These are phyloP conservation scores for Glyptemys insculpta DNA, from an alignment of 2,797 vertebrate species.

Conservation along the genomic window DNA sequence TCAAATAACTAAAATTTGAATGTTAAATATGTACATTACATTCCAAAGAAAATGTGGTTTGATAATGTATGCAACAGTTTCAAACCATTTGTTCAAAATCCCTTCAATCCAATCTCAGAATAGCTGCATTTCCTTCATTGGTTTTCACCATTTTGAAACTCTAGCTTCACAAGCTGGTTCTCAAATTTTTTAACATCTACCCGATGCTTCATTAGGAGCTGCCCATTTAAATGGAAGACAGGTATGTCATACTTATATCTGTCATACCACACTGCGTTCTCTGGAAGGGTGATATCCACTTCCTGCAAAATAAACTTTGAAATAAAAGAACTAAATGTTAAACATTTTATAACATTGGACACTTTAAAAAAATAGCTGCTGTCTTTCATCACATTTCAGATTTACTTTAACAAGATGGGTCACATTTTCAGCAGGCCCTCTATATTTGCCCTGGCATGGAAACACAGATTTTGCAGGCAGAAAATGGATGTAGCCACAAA, in stretches of 20 bases:
- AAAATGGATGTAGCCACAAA: neutral
- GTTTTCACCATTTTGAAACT: slow-evolving; percentile 58
- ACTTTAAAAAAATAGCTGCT: neutral
- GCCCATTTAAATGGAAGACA: slow-evolving; percentile 90
- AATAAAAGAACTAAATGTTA: slow-evolving; percentile 34
- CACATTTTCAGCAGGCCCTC: neutral
- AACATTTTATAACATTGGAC: neutral
- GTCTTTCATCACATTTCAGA: neutral
- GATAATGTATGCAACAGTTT: neutral
- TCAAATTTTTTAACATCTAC: slow-evolving; percentile 85
- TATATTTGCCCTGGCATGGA: neutral
- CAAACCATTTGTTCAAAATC: neutral
- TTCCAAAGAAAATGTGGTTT: neutral
- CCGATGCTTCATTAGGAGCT: slow-evolving; percentile 90
- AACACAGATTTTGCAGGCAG: neutral
- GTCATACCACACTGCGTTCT: slow-evolving; percentile 85
- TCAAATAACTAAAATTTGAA: neutral
- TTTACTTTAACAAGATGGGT: neutral
- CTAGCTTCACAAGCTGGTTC: slow-evolving; percentile 78
- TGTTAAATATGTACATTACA: accelerated
- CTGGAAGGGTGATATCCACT: slow-evolving; percentile 88
- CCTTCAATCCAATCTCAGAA: neutral
- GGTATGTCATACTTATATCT: slow-evolving; percentile 90
- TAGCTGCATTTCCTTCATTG: slow-evolving; percentile 38
- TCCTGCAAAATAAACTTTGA: slow-evolving; percentile 88